Evolutionary conservation across 2,113 vertebrate genomes (phyloP).

Genomic region (Corythornis cristatus): DNA sequence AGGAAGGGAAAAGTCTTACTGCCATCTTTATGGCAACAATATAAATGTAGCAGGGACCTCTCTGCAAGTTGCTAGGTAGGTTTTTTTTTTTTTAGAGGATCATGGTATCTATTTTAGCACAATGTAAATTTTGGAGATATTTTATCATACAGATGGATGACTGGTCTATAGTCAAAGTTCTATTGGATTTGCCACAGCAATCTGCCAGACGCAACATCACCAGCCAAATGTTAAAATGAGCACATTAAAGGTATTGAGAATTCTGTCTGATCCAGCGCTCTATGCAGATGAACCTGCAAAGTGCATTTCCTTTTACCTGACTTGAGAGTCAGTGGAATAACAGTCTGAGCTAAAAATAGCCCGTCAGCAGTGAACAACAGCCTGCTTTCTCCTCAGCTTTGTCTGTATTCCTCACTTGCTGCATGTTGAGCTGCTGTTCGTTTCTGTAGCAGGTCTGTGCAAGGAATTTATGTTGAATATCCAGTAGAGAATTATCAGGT

Average conservation of each 20-base stretch:
- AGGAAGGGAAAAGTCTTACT: not conserved
- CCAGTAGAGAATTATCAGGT: not conserved
- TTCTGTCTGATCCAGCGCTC: not conserved
- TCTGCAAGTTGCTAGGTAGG: not conserved
- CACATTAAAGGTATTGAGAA: constrained; percentile 1
- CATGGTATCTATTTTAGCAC: not conserved
- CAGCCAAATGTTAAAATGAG: not conserved
- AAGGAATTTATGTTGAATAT: not conserved
- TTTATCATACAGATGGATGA: not conserved
- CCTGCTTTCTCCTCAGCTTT: not conserved
- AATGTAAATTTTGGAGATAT: not conserved
- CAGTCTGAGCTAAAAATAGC: constrained; percentile 61
- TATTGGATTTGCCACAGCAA: not conserved
- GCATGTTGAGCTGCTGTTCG: not conserved
- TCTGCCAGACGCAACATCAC: not conserved
- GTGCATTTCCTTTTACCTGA: constrained; percentile 55
- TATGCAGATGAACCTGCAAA: constrained; percentile 32
- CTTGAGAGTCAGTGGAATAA: constrained; percentile 38
- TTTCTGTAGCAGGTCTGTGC: not conserved
- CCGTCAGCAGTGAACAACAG: not conserved
- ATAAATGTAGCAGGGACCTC: not conserved
- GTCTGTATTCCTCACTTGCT: not conserved
- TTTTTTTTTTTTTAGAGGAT: not conserved
- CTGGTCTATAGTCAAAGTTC: not conserved
- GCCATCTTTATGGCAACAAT: not conserved